Evolutionary conservation across 2,888 invertebrate species (phyloP), one percentile per base, ranked within the genome.

Genomic region (Meteorus cinctellus): DNA sequence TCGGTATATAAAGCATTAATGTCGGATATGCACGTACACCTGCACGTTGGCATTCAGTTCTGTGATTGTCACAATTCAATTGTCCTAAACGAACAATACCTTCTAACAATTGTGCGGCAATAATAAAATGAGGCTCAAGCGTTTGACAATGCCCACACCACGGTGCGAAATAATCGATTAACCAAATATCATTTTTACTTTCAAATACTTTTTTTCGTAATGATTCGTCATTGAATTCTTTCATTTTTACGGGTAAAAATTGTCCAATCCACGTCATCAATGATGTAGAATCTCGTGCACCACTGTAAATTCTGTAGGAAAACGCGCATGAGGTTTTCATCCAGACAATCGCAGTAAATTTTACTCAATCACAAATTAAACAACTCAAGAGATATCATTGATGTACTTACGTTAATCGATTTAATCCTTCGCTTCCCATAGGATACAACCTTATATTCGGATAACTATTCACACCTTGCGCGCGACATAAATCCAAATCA

Each of bases 381-480:
- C 85, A 84, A 60, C 36, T 34, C 48, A 34, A 60, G 45, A 71
- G 16, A 48, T 48, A 51, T 45, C 41, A 48, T 51, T 29, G 59
- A 55, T 59, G n/a, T 55, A 90, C 92, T 90, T 88, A 92, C 92
- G 90, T 90, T 12, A 91, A 89, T 79, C 90, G 90, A 78, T 88
- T 90, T 24, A 91, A 82, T 66, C 92, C 92, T 76, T 90, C 89
- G 76, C 90, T 89, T 12, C 92, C 92, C 1, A 90, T 86, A 2
- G 94, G 94, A 89, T 94, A 95, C 31, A 95, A 86, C 71, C 94
- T 90, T 75, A 95, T 92, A 3, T 93, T 93, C 0, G 95, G 95
- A 88, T 95, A 95, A 67, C 92, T 92, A 16, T 90, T 88, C n/a
- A 95, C 90, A 71, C 91, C 91, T 86, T 94, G 92, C 5, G 90